Evolutionary conservation across 2,888 invertebrate species (phyloP).

Genomic region (Oscheius sp.): DNA sequence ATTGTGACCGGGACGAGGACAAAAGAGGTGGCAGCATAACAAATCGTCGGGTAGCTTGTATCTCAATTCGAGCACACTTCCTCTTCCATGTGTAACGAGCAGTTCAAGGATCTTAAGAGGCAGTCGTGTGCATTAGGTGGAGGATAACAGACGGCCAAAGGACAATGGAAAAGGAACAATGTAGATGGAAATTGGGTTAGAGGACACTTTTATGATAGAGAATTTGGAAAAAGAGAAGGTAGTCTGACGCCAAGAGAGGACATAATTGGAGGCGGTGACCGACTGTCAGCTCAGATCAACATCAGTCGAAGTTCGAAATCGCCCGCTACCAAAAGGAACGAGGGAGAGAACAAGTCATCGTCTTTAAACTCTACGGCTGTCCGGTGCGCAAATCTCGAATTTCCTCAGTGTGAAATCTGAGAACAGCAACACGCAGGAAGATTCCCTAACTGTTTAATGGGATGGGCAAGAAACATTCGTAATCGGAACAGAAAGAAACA

Average conservation of each 20-base stretch:
- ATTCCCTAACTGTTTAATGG: slow-evolving; percentile 17
- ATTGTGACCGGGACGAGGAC: slow-evolving; percentile 13
- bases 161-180: neutral
- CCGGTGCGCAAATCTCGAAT: slow-evolving; percentile 28
- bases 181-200: neutral
- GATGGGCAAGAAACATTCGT: neutral
- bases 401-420: slow-evolving; percentile 25
- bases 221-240: neutral
- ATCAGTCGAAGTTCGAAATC: slow-evolving; percentile 1
- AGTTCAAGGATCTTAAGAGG: neutral
- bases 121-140: neutral
- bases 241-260: slow-evolving; percentile 26
- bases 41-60: too few relatives aligned
- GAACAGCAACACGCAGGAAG: slow-evolving; percentile 23
- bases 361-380: slow-evolving; percentile 24
- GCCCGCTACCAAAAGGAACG: neutral
- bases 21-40: neutral
- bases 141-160: neutral
- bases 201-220: neutral
- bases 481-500: neutral
- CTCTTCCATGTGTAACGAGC: neutral
- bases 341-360: neutral
- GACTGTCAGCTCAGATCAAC: slow-evolving; percentile 22
- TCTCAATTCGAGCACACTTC: neutral
- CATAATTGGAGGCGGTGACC: slow-evolving; percentile 23